Percentiles rank a stretch among this genome's conserved stretches.
Conservation (phyloP, 1,140 invertebrate genomes). For the Cydia amplana region DNA sequence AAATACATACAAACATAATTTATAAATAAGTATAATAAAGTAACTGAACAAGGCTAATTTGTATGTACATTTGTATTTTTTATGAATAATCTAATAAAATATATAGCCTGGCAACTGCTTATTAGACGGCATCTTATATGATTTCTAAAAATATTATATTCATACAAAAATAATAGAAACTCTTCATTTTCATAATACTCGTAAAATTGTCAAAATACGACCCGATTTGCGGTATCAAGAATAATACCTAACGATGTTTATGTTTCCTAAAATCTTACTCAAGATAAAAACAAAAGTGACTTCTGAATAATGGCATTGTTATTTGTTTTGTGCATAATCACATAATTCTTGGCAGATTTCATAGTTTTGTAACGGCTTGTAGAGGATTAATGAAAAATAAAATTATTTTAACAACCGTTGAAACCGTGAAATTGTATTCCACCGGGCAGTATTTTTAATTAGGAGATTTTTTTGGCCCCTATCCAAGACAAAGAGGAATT, state of each 20-base stretch:
- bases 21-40: too few species aligned
- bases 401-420: slow-evolving; percentile 29
- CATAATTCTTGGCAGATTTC: slow-evolving; percentile 26
- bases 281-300: slow-evolving; percentile 21
- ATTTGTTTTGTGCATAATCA: slow-evolving; percentile 22
- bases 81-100: too few species aligned
- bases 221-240: background rate
- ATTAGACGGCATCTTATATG: background rate
- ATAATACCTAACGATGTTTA: slow-evolving; percentile 6
- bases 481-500: slow-evolving; percentile 29
- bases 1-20: too few species aligned
- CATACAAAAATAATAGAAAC: background rate
- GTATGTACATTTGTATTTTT: too few species aligned
- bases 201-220: background rate
- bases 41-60: too few species aligned
- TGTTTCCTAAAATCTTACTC: background rate
- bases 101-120: background rate
- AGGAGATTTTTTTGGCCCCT: slow-evolving; percentile 8
- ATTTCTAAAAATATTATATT: background rate
- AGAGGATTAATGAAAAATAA: slow-evolving; percentile 15
- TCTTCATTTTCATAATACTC: background rate
- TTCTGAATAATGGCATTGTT: slow-evolving; percentile 21
- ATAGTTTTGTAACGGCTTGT: slow-evolving; percentile 27
- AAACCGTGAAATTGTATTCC: slow-evolving; percentile 29
- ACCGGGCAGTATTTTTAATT: slow-evolving; percentile 24